A percentile compares a stretch with the other conserved stretches of the same genome.
These are phyloP conservation scores for Lithosia quadra DNA, from an alignment of 2,888 invertebrate species.

Conservation along the genomic window DNA sequence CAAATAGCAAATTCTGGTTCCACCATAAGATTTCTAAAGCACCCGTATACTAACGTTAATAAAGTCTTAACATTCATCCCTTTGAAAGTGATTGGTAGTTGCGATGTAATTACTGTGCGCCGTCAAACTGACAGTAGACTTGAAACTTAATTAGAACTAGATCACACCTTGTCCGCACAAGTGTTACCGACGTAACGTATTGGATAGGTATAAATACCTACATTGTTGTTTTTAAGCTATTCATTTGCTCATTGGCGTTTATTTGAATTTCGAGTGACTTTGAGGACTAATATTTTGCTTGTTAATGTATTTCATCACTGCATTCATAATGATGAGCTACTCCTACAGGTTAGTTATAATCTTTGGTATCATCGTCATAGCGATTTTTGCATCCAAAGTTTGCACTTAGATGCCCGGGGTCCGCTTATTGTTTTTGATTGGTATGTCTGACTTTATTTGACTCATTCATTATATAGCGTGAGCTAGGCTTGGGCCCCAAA, in stretches of 20 bases:
- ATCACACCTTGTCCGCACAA: conserved; percentile 10
- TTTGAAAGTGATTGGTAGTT: conserved; percentile 12
- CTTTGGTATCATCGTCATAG: no score
- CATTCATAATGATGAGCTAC: not conserved
- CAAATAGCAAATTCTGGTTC: no score
- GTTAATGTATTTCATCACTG: not conserved
- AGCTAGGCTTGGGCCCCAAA: no score
- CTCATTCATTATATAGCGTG: no score
- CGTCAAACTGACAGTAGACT: conserved; percentile 23
- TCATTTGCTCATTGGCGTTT: not conserved
- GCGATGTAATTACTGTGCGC: conserved; percentile 19
- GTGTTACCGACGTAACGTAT: conserved; percentile 12
- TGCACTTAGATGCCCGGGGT: no score
- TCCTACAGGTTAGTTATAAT: not conserved
- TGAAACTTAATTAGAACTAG: conserved; percentile 30
- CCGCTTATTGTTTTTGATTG: no score
- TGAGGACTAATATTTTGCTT: not conserved
- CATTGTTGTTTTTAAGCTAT: not conserved
- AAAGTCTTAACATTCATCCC: not conserved
- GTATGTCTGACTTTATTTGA: no score
- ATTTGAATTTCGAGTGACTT: no score
- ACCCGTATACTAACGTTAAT: not conserved
- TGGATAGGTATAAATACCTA: conserved; percentile 14
- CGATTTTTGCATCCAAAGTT: no score
- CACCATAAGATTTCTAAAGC: not conserved